phyloP scores from a whole-genome alignment of 2,888 invertebrate genomes.

The Aricia artaxerxes region DNA sequence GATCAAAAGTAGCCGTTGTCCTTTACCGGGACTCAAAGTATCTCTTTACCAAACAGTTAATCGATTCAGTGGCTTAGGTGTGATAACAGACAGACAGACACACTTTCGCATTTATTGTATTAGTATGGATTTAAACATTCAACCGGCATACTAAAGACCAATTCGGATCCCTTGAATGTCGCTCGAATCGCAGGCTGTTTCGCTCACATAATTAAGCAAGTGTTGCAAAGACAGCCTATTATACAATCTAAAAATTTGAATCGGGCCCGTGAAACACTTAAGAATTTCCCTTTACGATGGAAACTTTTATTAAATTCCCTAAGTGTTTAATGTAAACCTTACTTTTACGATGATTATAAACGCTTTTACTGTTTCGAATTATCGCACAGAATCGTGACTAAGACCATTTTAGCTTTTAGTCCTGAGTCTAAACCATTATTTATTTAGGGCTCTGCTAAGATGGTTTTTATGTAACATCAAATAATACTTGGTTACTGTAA shows the following conservation, averaged over 20 bases:
- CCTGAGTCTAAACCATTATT: background rate
- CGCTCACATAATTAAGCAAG: too few relatives aligned
- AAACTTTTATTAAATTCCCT: slow-evolving; percentile 1
- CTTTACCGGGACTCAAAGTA: too few relatives aligned
- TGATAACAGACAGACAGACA: too few relatives aligned
- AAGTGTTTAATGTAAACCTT: background rate
- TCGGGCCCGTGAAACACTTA: background rate
- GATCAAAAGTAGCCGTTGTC: too few relatives aligned
- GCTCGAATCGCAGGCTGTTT: too few relatives aligned
- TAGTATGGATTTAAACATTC: too few relatives aligned
- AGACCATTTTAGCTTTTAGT: background rate
- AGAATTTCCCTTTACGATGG: background rate
- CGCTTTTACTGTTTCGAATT: slow-evolving; percentile 8
- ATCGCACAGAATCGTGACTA: background rate
- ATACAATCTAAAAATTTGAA: background rate
- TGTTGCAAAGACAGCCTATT: background rate
- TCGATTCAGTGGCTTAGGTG: too few relatives aligned
- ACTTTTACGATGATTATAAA: slow-evolving; percentile 19
- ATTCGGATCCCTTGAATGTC: too few relatives aligned
- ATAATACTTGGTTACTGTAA: too few relatives aligned
- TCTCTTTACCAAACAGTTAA: too few relatives aligned
- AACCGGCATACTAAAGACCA: too few relatives aligned
- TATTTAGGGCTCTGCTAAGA: background rate
- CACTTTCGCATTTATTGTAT: too few relatives aligned
- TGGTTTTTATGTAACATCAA: background rate